Base-by-base conservation (phyloP, 2,888 invertebrate species). In the Epinotia brunnichana region DNA sequence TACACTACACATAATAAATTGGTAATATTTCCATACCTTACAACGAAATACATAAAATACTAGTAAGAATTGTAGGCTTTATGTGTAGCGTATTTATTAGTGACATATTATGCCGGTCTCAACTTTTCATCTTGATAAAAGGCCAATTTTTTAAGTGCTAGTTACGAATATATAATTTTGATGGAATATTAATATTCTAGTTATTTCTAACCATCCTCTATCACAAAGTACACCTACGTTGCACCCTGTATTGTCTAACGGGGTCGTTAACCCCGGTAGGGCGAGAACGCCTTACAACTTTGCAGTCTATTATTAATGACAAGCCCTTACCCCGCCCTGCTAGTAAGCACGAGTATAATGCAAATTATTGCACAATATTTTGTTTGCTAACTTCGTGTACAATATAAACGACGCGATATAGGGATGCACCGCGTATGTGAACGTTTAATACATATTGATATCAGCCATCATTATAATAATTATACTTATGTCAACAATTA, bases 261-360 rank as follows among this genome's bases (percentile, higher is more conserved):
- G 88, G 92, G 92, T 91, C 85, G 85, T 91, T 90, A 91, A 91
- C 92, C 92, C 83, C 85, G 79, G 79, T 77, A 88, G 90, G 89
- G 88, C 85, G 83, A 85, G 81, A 82, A 84, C 90, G 89, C 92
- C 91, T 91, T 87, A 83, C 84, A 88, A 88, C 87, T 90, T 89
- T 86, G 82, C 84, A 81, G 87, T 92, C 87, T 91, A 91, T 92
- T 92, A 92, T 91, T 92, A 92, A 92, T 91, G 91, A 91, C 89
- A 85, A 87, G 83, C 88, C 86, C 87, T 87, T 83, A 84, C 86
- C 84, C 86, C 90, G 86, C 90, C 89, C 86, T 85, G 82, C 77
- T 77, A 83, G 83, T 66, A 66, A 66, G 66, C 56, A 66, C 86
- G 83, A 87, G 87, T 89, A 84, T 87, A 87, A 92, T 91, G 90